Evolutionary conservation across 2,797 vertebrate species (phyloP), one percentile per base, ranked within the genome.

Genomic region (Pitangus sulphuratus): DNA sequence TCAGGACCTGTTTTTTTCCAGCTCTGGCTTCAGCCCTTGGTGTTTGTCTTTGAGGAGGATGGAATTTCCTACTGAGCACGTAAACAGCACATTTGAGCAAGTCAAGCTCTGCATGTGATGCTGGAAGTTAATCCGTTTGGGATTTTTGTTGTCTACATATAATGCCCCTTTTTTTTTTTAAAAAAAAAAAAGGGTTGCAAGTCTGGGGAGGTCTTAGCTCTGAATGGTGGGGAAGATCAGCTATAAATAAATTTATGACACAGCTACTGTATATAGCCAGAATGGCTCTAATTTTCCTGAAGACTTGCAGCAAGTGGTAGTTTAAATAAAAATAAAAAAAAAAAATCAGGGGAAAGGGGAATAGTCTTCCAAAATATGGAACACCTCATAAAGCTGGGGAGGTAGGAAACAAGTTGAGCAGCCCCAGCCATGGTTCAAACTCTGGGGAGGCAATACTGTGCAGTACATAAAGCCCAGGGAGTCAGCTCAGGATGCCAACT

Each of bases 301-400:
- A 45, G 80, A 40, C 53, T 93, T 93, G 64, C 47, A 76, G 53
- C 69, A 28, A 83, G 48, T 22, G 74, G 37, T 26, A 68, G 26
- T 64, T 87, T 37, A 8, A 30, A 51, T 50, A 12, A 72, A 28
- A 72, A 69, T n/a, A n/a, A 35, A 68, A 74, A 69, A 28, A 75
- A 62, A 35, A 37, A 65, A 39, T 7, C 24, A 28, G 48, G 64
- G 68, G 19, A 78, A 65, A 28, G 33, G 42, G 74, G 45, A 82
- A 30, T 33, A 61, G 47, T 45, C 39, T 92, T 69, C 79, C 81
- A 86, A 97, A 96, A 94, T 93, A 93, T 93, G 92, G 93, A 94
- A 95, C 95, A 94, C 93, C 93, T 96, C 91, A 19, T 96, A 95
- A 95, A 95, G 89, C 78, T 75, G 65, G 74, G 87, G 89, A 93